Evolutionary conservation across 2,888 invertebrate genomes (phyloP), one percentile per base, ranked within the genome.

Genomic region (Chouioia cunea): DNA sequence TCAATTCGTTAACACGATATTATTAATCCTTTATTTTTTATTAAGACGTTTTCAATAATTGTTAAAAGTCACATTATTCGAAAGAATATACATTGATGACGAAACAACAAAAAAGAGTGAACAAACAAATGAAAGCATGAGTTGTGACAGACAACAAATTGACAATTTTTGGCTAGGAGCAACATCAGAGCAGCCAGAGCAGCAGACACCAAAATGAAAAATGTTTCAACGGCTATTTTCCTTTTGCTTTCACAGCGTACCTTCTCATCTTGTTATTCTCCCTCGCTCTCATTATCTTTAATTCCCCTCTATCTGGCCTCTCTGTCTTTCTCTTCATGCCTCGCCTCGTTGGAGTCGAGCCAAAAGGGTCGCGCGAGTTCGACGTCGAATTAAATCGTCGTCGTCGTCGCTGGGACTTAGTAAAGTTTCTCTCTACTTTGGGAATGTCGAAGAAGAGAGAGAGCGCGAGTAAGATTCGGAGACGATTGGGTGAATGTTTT

Each of bases 341-440:
- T n/a, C 43, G 56, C 43, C 56, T 20, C 23, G 47, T 65, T 70
- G 67, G 67, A 36, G 18, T 23, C 48, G 22, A 23, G 71, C 71
- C 71, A 71, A 67, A 64, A 71, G 71, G 54, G 56, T 59, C 64
- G 59, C 58, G 65, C 20, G 47, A 71, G 57, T 66, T 71, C 71
- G 60, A 52, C 66, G 71, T 67, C 71, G 71, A 71, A 71, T 67
- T 71, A 64, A 67, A 71, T 64, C 64, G 59, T 64, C 67, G 66
- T 27, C 50, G 20, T 66, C 62, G 4, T 12, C n/a, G 44, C 14
- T 43, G 62, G 53, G 53, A 63, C 71, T 70, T 65, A 62, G 70
- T 43, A 2, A 65, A 65, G 43, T 65, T 65, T 60, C 59, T 27
- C 63, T 48, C 15, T 43, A 60, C 59, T 64, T 47, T 44, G 52